These are phyloP conservation scores for Macropis europaea DNA, from an alignment of 2,888 invertebrate genomes.

Conservation along the genomic window DNA sequence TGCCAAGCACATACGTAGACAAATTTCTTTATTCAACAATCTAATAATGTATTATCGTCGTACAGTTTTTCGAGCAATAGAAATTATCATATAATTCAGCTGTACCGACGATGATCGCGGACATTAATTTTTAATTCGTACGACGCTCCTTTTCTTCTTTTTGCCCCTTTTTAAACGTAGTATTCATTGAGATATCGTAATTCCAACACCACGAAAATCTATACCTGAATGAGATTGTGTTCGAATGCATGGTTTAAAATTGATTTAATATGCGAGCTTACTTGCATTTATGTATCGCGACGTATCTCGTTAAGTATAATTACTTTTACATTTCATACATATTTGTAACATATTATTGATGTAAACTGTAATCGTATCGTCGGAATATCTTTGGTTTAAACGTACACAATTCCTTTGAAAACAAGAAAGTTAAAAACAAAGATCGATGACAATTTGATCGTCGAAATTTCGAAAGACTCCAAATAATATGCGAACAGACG, in stretches of 20 bases:
- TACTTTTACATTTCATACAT: constrained; percentile 71
- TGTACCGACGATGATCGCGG: constrained; percentile 54
- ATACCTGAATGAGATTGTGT: constrained; percentile 42
- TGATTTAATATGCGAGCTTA: constrained; percentile 34
- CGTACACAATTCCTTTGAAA: constrained; percentile 59
- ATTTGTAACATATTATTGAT: constrained; percentile 68
- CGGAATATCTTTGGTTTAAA: constrained; percentile 76
- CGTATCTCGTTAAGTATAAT: constrained; percentile 65
- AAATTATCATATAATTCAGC: constrained; percentile 43
- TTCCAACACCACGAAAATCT: constrained; percentile 16
- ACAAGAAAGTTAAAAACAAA: constrained; percentile 8
- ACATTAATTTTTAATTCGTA: constrained; percentile 47
- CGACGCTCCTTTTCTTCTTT: constrained; percentile 19
- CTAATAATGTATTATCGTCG: constrained; percentile 51
- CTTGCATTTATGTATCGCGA: constrained; percentile 46
- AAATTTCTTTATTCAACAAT: constrained; percentile 48
- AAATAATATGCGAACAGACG: constrained; percentile 1
- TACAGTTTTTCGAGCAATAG: constrained; percentile 43
- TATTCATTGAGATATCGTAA: constrained; percentile 16
- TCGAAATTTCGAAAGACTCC: constrained; percentile 8
- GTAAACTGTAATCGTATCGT: constrained; percentile 72
- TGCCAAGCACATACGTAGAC: constrained; percentile 39
- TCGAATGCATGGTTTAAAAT: constrained; percentile 26
- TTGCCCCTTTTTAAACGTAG: too few relatives aligned
- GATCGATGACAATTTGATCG: constrained; percentile 19